These are phyloP conservation scores for Perca fluviatilis DNA, from an alignment of 2,113 vertebrate species.

Conservation along the genomic window DNA sequence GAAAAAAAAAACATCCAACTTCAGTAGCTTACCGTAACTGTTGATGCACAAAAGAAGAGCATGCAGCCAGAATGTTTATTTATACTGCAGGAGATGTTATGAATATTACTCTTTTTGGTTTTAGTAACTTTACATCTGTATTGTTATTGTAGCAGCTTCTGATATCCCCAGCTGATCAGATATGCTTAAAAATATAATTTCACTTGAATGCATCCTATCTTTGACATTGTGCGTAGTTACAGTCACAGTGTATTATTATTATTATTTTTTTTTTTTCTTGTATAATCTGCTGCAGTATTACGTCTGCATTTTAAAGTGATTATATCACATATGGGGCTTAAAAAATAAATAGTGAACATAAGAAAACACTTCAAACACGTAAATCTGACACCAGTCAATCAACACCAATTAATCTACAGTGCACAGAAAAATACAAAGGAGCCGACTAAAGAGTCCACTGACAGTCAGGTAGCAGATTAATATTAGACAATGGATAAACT, in stretches of 20 bases:
- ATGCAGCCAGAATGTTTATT: not conserved
- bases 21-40: not conserved
- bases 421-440: not conserved
- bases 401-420: not conserved
- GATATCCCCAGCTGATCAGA: slow-evolving; percentile 17
- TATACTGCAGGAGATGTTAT: not conserved
- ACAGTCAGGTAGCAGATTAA: not conserved
- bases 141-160: not conserved
- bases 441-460: not conserved
- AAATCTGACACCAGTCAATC: not conserved
- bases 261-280: slow-evolving; percentile 20
- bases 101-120: not conserved
- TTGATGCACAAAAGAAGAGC: not conserved
- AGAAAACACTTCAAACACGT: not conserved
- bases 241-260: not conserved
- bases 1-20: not conserved
- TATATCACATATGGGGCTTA: not conserved
- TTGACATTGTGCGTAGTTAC: slow-evolving; percentile 27
- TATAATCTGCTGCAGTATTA: slow-evolving; percentile 4
- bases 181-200: slow-evolving; percentile 5
- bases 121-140: not conserved
- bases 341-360: not conserved
- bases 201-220: slow-evolving; percentile 7
- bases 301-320: not conserved
- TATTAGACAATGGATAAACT: too few relatives aligned